Evolutionary conservation across 2,888 invertebrate genomes (phyloP), one percentile per base, ranked within the genome.

Genomic region (Deilephila porcellus): DNA sequence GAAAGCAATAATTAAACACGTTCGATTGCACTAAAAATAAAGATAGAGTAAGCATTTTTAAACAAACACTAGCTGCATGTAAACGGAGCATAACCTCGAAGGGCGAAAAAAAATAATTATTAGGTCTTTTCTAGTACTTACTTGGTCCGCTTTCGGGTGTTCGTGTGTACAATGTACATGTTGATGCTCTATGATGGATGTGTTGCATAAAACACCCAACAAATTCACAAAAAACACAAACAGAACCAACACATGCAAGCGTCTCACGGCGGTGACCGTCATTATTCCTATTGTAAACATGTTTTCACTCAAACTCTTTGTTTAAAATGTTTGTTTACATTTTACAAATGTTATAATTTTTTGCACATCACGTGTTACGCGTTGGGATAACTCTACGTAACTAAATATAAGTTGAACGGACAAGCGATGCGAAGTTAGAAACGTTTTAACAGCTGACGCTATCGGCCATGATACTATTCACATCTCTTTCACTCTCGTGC

Each of bases 131-230:
- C 70, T 71, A 76, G 63, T 81, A 92, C 95, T 95, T 86, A 97
- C 97, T 95, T 97, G 96, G 85, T 97, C 95, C 74, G 95, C 95
- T 84, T 95, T 96, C 3, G 97, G 97, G 88, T 96, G 96, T 77
- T 95, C 93, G 82, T 97, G 97, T 71, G 93, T 95, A 88, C 97
- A 97, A 80, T 95, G 95, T 5, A 87, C 86, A 84, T 91, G 89
- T 34, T 79, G 77, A 76, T 90, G 87, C 74, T 88, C 90, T 75
- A 80, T 86, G 34, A 88, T 86, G 74, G 82, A 82, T 78, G 86
- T 84, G 79, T 87, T 79, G 59, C 85, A 81, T 73, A 82, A 81
- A 79, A 84, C 85, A 81, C 75, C 76, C 76, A 83, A 78, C 77
- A 86, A 60, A 82, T 85, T 81, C 79, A 86, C 80, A 74, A 78